Base-by-base conservation (phyloP, 2,888 invertebrate species). In the Megalurothrips usitatus region DNA sequence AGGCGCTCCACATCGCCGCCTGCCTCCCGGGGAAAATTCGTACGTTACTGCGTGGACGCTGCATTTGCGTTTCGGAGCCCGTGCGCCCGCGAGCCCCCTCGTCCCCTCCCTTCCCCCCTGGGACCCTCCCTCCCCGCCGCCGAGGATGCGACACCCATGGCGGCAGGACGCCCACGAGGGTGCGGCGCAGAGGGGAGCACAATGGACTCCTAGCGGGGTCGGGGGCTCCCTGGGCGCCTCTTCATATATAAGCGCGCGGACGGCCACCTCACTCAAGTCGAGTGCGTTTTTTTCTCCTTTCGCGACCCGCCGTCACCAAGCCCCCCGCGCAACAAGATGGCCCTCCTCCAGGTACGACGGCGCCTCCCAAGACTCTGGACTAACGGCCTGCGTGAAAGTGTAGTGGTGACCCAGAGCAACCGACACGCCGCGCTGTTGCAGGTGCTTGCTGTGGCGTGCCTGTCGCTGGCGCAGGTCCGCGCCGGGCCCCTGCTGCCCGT, bases 91-190 rank as follows among this genome's bases (percentile, higher is more conserved):
- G 34, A 43, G 34, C 34, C 34, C 34, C 34, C 34, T 43, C 3
- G 34, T 6, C 34, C 34, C 34, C 34, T 43, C 6, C 34, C 34
- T 43, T 43, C n/a, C n/a, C n/a, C n/a, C n/a, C n/a, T n/a, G n/a
- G n/a, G n/a, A n/a, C n/a, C n/a, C n/a, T 58, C 58, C n/a, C 58
- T 58, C 17, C 17, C 58, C n/a, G 6, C 58, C 10, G 14, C 23
- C n/a, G 68, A 68, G 23, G 68, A 68, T 68, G 68, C 68, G 68
- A 75, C 68, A 75, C 68, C 19, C 58, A 19, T 58, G 58, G 34
- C 34, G 6, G 34, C 34, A 19, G 58, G 58, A 6, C 68, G 68
- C 68, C 68, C 68, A 75, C 68, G 23, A 75, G 68, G 68, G 68
- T 75, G 68, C 68, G 68, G 68, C 26, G 9, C 68, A 26, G 68